These are phyloP conservation scores for Nothoprocta pentlandii DNA, from an alignment of 2,113 vertebrate genomes.

Conservation along the genomic window DNA sequence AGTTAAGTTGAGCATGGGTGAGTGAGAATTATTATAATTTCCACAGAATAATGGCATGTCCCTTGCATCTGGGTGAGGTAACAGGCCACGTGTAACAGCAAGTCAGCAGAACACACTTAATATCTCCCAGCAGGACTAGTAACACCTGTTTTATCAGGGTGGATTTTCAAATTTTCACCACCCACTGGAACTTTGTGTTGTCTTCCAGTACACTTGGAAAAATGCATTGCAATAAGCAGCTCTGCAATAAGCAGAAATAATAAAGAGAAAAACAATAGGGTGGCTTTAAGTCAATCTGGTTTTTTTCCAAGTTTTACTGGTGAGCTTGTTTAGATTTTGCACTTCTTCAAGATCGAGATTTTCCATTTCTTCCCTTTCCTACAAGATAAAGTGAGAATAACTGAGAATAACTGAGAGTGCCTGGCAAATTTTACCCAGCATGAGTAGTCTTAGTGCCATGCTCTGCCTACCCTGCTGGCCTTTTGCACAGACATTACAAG, in stretches of 20 bases:
- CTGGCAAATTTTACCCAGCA: neutral
- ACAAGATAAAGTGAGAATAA: neutral
- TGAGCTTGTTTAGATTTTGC: rapidly evolving
- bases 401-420: neutral
- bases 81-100: constrained; percentile 5
- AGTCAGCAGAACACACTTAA: constrained; percentile 17
- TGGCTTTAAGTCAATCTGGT: neutral
- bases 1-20: neutral
- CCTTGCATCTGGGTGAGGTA: constrained; percentile 3
- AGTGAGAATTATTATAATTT: neutral
- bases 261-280: neutral
- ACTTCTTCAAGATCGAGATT: neutral
- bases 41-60: neutral
- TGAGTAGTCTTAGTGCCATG: neutral
- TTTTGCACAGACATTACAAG: neutral
- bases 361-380: neutral
- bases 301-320: neutral
- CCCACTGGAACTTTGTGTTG: neutral
- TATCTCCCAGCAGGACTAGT: constrained; percentile 46
- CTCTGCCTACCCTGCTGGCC: neutral
- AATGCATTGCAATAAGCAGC: neutral
- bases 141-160: constrained; percentile 55
- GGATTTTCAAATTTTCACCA: constrained; percentile 25
- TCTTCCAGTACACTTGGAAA: neutral
- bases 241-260: neutral